Conservation (phyloP, 2,113 vertebrate genomes). For the Oophaga pumilio region DNA sequence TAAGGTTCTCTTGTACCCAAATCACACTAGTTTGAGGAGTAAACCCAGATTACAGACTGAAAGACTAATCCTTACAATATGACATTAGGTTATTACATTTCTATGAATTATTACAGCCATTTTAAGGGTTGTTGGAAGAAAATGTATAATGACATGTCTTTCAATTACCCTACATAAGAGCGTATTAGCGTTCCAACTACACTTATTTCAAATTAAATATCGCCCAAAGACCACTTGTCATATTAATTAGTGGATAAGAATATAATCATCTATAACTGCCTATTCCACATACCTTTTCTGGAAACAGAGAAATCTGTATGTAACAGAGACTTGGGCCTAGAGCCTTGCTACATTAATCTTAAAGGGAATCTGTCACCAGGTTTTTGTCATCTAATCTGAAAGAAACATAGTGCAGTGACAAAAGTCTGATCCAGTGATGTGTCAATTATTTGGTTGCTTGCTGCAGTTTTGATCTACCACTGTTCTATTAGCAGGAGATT, state of each 20-base stretch:
- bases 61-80: too few species aligned
- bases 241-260: background rate
- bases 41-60: too few species aligned
- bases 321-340: background rate
- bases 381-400: too few species aligned
- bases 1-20: too few species aligned
- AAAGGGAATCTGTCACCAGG: background rate
- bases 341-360: background rate
- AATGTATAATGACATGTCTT: background rate
- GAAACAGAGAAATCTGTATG: background rate
- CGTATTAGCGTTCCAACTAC: background rate
- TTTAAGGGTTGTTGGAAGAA: background rate
- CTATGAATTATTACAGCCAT: background rate
- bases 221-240: background rate
- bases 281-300: background rate
- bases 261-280: background rate
- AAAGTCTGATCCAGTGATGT: too few species aligned
- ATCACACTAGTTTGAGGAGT: too few species aligned
- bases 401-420: too few species aligned
- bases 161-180: background rate
- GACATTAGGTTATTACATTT: background rate
- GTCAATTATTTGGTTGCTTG: too few species aligned
- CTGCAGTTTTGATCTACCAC: too few species aligned
- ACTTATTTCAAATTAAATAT: background rate
- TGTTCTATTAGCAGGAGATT: too few species aligned